Evolutionary conservation across 2,113 vertebrate species (phyloP).

Genomic region (Podilymbus podiceps): DNA sequence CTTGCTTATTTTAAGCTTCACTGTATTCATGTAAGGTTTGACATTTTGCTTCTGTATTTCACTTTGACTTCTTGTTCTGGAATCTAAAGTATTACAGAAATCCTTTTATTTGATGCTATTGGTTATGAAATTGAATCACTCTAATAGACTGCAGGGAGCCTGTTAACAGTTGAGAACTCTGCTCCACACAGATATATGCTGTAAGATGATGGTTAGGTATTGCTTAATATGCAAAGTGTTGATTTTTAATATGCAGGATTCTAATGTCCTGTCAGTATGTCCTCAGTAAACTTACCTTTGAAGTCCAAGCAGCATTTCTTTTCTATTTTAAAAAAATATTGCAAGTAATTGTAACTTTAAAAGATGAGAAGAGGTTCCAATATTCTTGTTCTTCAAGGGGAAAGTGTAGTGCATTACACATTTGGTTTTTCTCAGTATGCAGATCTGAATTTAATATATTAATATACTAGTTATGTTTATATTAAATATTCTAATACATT

Average conservation of each 20-base stretch:
- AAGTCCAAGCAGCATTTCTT: neutral
- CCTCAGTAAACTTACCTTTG: neutral
- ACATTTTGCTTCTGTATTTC: neutral
- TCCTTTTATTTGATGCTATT: neutral
- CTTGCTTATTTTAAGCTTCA: neutral
- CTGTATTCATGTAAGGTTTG: neutral
- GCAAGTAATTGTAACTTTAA: neutral
- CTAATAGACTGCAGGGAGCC: neutral
- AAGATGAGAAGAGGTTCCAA: neutral
- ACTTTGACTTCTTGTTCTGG: neutral
- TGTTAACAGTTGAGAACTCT: neutral
- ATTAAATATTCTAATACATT: neutral
- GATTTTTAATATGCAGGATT: neutral
- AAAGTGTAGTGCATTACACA: neutral
- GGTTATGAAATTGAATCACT: neutral
- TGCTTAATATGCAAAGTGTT: neutral
- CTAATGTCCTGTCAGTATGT: neutral
- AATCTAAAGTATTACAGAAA: neutral
- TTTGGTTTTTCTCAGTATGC: neutral
- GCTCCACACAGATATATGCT: rapidly evolving
- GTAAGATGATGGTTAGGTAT: neutral
- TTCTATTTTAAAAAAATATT: neutral
- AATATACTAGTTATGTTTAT: neutral
- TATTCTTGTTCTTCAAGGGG: neutral
- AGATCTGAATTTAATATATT: neutral